Evolutionary conservation across 1,140 invertebrate species (phyloP).

Genomic region (Gonioctena quinquepunctata): DNA sequence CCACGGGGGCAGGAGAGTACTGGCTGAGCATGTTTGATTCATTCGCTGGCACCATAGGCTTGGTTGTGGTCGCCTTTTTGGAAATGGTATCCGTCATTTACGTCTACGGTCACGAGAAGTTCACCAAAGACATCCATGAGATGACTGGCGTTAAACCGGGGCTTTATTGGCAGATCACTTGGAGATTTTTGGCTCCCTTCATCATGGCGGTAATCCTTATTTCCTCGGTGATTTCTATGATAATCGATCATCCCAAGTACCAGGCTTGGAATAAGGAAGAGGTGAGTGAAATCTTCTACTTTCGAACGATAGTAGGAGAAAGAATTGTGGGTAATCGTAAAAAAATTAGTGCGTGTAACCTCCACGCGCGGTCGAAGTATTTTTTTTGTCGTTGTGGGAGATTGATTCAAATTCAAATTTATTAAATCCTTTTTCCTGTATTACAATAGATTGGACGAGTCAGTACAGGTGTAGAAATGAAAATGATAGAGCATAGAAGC

Average conservation of each 20-base stretch:
- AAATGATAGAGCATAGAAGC: too few relatives aligned
- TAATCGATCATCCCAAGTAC: slow-evolving; percentile 79
- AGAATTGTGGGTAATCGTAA: too few relatives aligned
- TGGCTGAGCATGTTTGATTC: slow-evolving; percentile 95
- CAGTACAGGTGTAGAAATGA: too few relatives aligned
- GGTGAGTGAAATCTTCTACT: slow-evolving; percentile 64
- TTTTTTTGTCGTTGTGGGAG: too few relatives aligned
- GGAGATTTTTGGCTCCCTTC: slow-evolving; percentile 84
- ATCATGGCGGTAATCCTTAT: slow-evolving; percentile 80
- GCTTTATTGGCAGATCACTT: slow-evolving; percentile 85
- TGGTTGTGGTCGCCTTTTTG: slow-evolving; percentile 89
- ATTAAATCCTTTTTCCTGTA: too few relatives aligned
- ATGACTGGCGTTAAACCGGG: slow-evolving; percentile 87
- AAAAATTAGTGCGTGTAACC: too few relatives aligned
- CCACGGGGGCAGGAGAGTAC: slow-evolving; percentile 91
- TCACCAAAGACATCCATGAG: slow-evolving; percentile 83
- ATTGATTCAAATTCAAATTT: too few relatives aligned
- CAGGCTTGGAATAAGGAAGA: slow-evolving; percentile 76
- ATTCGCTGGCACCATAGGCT: slow-evolving; percentile 90
- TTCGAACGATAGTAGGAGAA: too few relatives aligned
- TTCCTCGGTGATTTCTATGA: slow-evolving; percentile 80
- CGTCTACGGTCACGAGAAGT: slow-evolving; percentile 91
- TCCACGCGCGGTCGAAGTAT: too few relatives aligned
- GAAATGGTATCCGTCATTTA: slow-evolving; percentile 90
- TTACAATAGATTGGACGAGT: too few relatives aligned